These are phyloP conservation scores for Orthochromis indermauri DNA, from an alignment of 2,113 vertebrate species.

Conservation along the genomic window DNA sequence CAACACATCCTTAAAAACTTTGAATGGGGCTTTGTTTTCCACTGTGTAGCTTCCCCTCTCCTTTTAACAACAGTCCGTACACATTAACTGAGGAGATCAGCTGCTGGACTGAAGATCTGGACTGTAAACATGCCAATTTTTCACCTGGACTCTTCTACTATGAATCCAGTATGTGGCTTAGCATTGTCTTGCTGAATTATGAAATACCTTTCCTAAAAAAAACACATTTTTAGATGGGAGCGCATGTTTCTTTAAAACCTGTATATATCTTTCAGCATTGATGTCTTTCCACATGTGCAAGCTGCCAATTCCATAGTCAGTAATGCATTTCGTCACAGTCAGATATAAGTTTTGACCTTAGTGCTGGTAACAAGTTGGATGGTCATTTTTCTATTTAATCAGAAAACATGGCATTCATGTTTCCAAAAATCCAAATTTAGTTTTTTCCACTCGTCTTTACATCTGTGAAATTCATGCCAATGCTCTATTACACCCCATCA, in stretches of 20 bases:
- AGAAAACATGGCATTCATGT: not conserved
- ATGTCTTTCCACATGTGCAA: not conserved
- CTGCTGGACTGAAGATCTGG: not conserved
- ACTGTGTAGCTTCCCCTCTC: not conserved
- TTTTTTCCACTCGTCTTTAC: not conserved
- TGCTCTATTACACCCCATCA: not conserved
- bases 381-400: not conserved
- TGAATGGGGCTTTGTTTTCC: not conserved
- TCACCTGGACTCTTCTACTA: not conserved
- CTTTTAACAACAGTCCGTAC: not conserved
- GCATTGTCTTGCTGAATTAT: not conserved
- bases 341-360: not conserved
- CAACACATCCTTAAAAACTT: not conserved
- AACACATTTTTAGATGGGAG: not conserved
- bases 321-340: not conserved
- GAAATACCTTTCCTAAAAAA: not conserved
- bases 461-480: not conserved
- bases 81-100: not conserved
- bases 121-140: not conserved
- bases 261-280: not conserved
- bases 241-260: not conserved
- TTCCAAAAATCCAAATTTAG: not conserved
- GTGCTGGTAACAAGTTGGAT: not conserved
- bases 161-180: not conserved
- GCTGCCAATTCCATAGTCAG: not conserved